These are phyloP conservation scores for Drosophila kanekoi DNA, from an alignment of 2,888 invertebrate genomes.

Conservation along the genomic window DNA sequence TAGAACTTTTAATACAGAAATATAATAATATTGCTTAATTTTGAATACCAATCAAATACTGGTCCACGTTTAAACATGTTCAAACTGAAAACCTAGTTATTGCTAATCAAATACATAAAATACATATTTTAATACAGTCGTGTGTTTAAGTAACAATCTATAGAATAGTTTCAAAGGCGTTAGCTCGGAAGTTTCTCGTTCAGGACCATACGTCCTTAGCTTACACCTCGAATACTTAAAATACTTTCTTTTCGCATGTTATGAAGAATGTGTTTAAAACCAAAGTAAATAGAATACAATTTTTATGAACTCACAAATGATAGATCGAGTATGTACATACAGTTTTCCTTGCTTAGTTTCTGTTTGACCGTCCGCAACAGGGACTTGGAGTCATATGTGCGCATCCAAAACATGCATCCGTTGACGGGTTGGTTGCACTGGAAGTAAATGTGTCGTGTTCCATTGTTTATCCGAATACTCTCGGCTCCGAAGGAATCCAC, in stretches of 20 bases:
- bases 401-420: not conserved
- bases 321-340: conserved; percentile 1
- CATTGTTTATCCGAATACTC: not conserved
- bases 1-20: conserved; percentile 17
- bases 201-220: conserved; percentile 30
- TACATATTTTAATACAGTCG: conserved; percentile 22
- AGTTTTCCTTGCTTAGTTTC: conserved; percentile 1
- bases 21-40: conserved; percentile 41
- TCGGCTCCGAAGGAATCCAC: not conserved
- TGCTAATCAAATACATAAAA: conserved; percentile 22
- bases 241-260: conserved; percentile 25
- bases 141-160: conserved; percentile 33
- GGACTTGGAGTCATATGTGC: not conserved
- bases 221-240: conserved; percentile 38
- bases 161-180: conserved; percentile 14
- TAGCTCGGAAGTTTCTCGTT: not conserved
- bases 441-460: conserved; percentile 3
- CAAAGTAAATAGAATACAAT: conserved; percentile 26
- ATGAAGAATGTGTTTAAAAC: conserved; percentile 16
- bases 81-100: conserved; percentile 29
- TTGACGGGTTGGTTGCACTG: not conserved
- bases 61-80: conserved; percentile 20
- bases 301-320: conserved; percentile 5
- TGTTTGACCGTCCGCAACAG: not conserved
- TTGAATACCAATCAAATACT: conserved; percentile 50